Conservation (phyloP, 1,140 invertebrate species). For the Drosophila orosa region DNA sequence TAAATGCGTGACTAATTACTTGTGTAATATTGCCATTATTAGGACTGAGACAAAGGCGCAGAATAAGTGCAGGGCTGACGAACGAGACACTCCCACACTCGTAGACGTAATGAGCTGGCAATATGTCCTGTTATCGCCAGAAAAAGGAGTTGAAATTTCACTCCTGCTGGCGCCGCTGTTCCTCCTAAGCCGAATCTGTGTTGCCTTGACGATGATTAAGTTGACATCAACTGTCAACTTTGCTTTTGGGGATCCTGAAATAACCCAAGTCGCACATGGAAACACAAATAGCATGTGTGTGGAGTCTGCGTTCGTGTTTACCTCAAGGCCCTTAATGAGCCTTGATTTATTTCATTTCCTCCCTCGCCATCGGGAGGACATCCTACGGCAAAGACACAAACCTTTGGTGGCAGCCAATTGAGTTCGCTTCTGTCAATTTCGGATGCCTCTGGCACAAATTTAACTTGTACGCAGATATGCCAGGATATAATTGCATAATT, state of each 20-base stretch:
- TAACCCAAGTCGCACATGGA: slow-evolving; percentile 42
- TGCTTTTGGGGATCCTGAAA: slow-evolving; percentile 54
- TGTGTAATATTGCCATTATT: slow-evolving; percentile 81
- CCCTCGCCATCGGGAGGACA: slow-evolving; percentile 54
- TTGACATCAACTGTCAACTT: slow-evolving; percentile 80
- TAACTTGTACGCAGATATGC: slow-evolving; percentile 42
- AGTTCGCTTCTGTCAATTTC: slow-evolving; percentile 36
- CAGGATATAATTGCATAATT: slow-evolving; percentile 72
- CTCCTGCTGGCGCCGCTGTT: slow-evolving; percentile 10
- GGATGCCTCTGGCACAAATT: slow-evolving; percentile 20
- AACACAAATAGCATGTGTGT: slow-evolving; percentile 40
- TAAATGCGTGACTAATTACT: slow-evolving; percentile 83
- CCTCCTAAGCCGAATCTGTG: slow-evolving; percentile 3
- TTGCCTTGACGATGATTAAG: slow-evolving; percentile 76
- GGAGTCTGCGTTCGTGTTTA: slow-evolving; percentile 35
- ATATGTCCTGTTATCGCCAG: slow-evolving; percentile 71
- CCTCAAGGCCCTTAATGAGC: slow-evolving; percentile 69
- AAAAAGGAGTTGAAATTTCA: slow-evolving; percentile 74
- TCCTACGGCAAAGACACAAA: slow-evolving; percentile 26
- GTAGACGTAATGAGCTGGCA: slow-evolving; percentile 65
- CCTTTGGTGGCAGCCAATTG: slow-evolving; percentile 25
- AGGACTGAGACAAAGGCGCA: slow-evolving; percentile 32
- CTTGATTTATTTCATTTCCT: slow-evolving; percentile 80
- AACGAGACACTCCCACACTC: slow-evolving; percentile 30
- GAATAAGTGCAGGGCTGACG: slow-evolving; percentile 57